Evolutionary conservation across 1,140 invertebrate genomes (phyloP), one percentile per base, ranked within the genome.

Genomic region (Eciton burchellii): DNA sequence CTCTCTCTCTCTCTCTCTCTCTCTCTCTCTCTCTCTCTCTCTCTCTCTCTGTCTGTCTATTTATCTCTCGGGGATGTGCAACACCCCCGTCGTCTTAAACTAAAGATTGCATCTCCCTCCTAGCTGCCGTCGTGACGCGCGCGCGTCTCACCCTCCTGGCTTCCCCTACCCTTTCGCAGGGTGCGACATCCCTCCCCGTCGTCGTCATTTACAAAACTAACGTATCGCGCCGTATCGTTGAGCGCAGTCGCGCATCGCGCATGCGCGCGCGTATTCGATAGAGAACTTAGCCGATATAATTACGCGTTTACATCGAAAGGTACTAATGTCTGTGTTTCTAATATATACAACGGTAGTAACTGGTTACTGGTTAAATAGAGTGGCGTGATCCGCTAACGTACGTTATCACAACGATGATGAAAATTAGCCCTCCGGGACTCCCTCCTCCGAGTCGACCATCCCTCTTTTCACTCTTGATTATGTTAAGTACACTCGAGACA

Each of bases 341-440:
- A 91, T 87, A 94, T 93, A 92, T 92, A 94, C 90, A 92, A 89
- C 88, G 85, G 90, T 91, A 90, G 91, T 93, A 93, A 91, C 90
- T 91, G 92, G 85, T 94, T 91, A 91, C 89, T 91, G 92, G 91
- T 94, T 94, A 94, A 93, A 93, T 93, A 94, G n/a, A n/a, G 90
- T 92, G 89, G 85, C 90, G 89, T 92, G 68, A 92, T 91, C 91
- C 87, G 89, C 89, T 93, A 91, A 92, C 88, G 90, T 92, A 93
- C 88, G 90, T 92, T 93, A 94, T 93, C 93, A 94, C 93, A 94
- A 94, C 92, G 90, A 93, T 91, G 91, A 94, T 93, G 52, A 91
- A 93, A 93, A 91, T 92, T 91, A 90, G 84, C 81, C 84, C 89
- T 70, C 56, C 84, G 85, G 84, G 83, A 90, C 86, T 70, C 43